phyloP scores from a whole-genome alignment of 2,797 vertebrate species.

The Lophotriccus pileatus region DNA sequence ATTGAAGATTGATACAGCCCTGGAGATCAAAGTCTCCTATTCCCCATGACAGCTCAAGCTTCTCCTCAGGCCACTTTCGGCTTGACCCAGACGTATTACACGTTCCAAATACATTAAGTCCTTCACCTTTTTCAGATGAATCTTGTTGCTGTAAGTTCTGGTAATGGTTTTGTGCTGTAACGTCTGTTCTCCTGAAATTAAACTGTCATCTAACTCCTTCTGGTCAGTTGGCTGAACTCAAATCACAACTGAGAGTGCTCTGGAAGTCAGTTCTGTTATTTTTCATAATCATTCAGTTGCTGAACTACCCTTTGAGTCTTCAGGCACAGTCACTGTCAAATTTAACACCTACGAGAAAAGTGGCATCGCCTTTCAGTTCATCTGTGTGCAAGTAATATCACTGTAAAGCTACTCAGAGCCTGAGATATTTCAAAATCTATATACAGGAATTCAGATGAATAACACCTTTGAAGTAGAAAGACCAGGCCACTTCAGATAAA shows the following conservation, averaged over 20 bases:
- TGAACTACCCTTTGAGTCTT: not conserved
- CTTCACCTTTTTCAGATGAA: slow-evolving; percentile 1
- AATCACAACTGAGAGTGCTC: not conserved
- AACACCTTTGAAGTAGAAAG: not conserved
- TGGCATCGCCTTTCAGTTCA: not conserved
- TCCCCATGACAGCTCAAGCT: not conserved
- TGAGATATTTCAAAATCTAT: not conserved
- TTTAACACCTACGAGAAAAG: not conserved
- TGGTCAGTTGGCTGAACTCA: slow-evolving; percentile 15
- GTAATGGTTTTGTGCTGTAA: slow-evolving; percentile 9
- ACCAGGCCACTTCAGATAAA: not conserved
- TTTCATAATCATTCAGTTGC: not conserved
- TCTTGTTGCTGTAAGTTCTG: not conserved
- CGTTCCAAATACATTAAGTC: slow-evolving; percentile 30
- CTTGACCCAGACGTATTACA: slow-evolving; percentile 5
- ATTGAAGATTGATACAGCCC: slow-evolving; percentile 39
- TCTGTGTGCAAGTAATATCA: not conserved
- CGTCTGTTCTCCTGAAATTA: not conserved
- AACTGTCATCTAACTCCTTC: slow-evolving; percentile 24
- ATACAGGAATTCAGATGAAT: not conserved
- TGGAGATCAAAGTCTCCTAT: slow-evolving; percentile 33
- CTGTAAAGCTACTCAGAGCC: not conserved
- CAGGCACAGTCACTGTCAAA: not conserved
- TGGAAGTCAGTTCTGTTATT: not conserved
- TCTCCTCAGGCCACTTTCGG: not conserved